Percentiles rank a stretch among this genome's conserved stretches.
phyloP scores from a whole-genome alignment of 2,797 vertebrate species.

The Gobionotothen gibberifrons region DNA sequence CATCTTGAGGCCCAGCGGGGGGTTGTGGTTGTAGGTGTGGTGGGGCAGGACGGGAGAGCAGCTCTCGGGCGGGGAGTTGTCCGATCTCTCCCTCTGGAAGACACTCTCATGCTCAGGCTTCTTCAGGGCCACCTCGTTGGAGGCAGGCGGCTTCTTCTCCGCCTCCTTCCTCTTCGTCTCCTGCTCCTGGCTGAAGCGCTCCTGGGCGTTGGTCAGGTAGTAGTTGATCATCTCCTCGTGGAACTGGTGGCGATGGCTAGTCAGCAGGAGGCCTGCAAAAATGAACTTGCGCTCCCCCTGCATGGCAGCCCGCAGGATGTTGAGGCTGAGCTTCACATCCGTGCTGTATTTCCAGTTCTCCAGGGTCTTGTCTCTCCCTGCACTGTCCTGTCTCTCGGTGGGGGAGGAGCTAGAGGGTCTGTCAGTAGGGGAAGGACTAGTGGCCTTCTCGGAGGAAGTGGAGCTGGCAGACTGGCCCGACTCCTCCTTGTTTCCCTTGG shows the following conservation, averaged over 20 bases:
- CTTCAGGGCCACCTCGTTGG: conserved; percentile 85
- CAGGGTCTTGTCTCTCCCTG: conserved; percentile 87
- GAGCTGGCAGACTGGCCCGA: conserved; percentile 91
- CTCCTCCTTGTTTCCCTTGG: conserved; percentile 94
- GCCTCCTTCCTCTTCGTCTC: conserved; percentile 94
- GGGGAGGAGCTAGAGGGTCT: conserved; percentile 88
- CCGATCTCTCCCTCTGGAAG: conserved; percentile 88
- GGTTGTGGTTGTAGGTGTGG: conserved; percentile 87
- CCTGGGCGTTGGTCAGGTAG: conserved; percentile 96
- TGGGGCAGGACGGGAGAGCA: conserved; percentile 91
- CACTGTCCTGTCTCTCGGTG: conserved; percentile 77
- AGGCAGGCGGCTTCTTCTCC: conserved; percentile 82
- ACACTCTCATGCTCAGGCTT: conserved; percentile 87
- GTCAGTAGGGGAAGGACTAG: conserved; percentile 94
- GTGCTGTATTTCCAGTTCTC: conserved; percentile 99
- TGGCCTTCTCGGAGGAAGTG: conserved; percentile 94
- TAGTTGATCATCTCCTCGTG: conserved; percentile 99
- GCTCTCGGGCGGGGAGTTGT: conserved; percentile 90
- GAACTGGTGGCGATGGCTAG: conserved; percentile 98
- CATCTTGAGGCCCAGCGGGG: conserved; percentile 88
- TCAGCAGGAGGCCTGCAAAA: conserved; percentile 96
- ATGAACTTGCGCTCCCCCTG: conserved; percentile 99
- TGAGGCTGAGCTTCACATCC: conserved; percentile 98
- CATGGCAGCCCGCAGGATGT: conserved; percentile 98
- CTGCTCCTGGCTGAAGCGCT: conserved; percentile 97